phyloP scores from a whole-genome alignment of 2,113 vertebrate genomes.

The Xenopus laevis region DNA sequence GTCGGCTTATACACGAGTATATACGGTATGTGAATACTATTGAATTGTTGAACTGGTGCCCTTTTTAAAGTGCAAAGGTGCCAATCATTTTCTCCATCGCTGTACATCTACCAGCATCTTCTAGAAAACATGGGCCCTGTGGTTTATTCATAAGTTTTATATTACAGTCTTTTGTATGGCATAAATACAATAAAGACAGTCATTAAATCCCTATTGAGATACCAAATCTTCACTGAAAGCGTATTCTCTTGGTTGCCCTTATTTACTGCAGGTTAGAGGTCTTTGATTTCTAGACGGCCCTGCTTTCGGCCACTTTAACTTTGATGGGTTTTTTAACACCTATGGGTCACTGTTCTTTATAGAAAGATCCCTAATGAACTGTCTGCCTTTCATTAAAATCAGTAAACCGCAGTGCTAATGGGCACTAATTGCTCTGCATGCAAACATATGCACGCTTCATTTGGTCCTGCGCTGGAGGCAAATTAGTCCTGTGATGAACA shows the following conservation, averaged over 20 bases:
- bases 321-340: constrained; percentile 31
- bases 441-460: constrained; percentile 50
- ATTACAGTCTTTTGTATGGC: no score
- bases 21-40: no score
- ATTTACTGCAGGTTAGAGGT: background rate
- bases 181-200: no score
- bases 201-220: no score
- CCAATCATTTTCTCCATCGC: no score
- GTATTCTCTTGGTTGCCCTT: background rate
- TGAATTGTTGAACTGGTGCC: no score
- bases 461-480: constrained; percentile 48
- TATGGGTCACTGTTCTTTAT: constrained; percentile 53
- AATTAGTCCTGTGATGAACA: constrained; percentile 50
- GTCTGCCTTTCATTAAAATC: constrained; percentile 59
- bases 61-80: background rate
- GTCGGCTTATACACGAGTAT: no score
- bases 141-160: no score
- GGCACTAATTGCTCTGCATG: constrained; percentile 50
- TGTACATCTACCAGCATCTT: no score
- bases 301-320: background rate
- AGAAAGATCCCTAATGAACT: constrained; percentile 48
- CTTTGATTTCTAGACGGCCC: background rate
- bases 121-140: no score
- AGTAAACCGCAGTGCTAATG: constrained; percentile 54
- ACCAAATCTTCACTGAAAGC: no score